Evolutionary conservation across 1,140 invertebrate species (phyloP), one percentile per base, ranked within the genome.

Genomic region (Drosophila ficusphila): DNA sequence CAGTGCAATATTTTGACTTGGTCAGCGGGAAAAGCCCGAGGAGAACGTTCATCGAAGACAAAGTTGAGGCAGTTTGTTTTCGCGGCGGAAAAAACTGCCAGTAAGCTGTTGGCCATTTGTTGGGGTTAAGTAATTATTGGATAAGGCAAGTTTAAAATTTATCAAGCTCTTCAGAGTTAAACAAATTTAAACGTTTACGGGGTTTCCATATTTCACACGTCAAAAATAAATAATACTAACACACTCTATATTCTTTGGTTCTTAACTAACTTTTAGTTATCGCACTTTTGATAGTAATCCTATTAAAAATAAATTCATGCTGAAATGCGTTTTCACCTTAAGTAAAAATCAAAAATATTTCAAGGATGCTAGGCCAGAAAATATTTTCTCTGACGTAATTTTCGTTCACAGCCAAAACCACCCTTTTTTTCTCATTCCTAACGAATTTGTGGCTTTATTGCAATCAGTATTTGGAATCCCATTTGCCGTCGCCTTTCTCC

Each of bases 1-100:
- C 81, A 85, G 47, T 88, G 82, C 73, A 69, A 77, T 86, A 81
- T 86, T 86, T 86, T 69, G 68, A 81, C 76, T 77, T 70, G 82
- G 73, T 88, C 82, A 86, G 82, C 72, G 44, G 68, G 68, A 69
- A 56, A 61, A 25, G 46, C 9, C 11, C 11, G 47, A 36, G 33
- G 29, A 16, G 11, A 41, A 27, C 19, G n/a, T 6, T 52, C 4
- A 21, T 57, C 44, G 27, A 56, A 56, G 56, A 51, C 12, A 64
- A 76, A 53, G 41, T 42, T 51, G 34, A 23, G 34, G 58, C 29
- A 42, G 49, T 69, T 68, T 44, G 48, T 67, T 68, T 16, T 25
- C 0, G 33, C 8, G 21, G 36, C 16, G 18, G 48, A 38, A 48
- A 12, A 52, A 53, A 23, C 41, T 23, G 6, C 14, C 14, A 27